phyloP scores from a whole-genome alignment of 2,797 vertebrate species.

The Loris lydekkerianus region DNA sequence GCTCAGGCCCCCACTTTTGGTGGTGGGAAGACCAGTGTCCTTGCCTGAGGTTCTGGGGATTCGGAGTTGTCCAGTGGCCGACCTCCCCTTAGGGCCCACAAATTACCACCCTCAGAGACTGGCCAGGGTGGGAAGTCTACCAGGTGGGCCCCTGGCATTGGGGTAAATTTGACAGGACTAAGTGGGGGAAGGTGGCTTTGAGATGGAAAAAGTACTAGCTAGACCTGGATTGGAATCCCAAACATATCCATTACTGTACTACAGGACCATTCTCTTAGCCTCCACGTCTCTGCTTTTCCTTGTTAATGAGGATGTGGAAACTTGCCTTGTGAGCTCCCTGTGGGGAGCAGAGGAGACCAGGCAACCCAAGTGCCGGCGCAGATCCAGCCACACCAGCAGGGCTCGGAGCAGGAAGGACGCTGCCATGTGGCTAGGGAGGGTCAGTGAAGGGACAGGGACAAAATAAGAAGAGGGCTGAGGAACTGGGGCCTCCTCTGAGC shows the following conservation, averaged over 20 bases:
- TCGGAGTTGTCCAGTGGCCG: fast-evolving
- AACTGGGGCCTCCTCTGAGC: too few species aligned
- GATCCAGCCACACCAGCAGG: fast-evolving
- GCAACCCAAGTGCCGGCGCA: too few species aligned
- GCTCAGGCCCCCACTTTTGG: background rate
- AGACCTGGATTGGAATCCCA: background rate
- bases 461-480: background rate
- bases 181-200: background rate
- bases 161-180: background rate
- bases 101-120: background rate
- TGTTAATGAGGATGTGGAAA: background rate
- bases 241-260: fast-evolving
- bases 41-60: fast-evolving
- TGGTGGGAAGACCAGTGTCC: fast-evolving
- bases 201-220: background rate
- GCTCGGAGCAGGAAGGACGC: background rate
- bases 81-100: background rate
- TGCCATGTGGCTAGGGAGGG: fast-evolving
- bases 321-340: background rate
- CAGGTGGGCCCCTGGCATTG: background rate
- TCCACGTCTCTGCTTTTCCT: background rate
- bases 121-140: background rate
- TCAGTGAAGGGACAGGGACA: fast-evolving
- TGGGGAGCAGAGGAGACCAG: background rate
- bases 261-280: background rate